Conservation (phyloP, 2,113 vertebrate species). For the Pachyramphus minor region DNA sequence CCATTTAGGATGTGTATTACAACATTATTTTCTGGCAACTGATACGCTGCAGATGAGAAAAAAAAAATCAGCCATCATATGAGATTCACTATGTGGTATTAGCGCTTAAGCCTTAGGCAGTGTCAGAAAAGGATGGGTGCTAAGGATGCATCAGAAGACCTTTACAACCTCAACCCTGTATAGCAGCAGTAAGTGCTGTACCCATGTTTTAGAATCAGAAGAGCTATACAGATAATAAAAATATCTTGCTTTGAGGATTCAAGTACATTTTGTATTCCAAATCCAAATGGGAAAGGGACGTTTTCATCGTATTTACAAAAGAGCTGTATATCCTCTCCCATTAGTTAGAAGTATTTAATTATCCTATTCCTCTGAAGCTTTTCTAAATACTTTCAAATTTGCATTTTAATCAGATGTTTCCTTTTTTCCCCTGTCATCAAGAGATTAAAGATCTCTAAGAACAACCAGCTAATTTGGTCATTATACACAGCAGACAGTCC, state of each 20-base stretch:
- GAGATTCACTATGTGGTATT: not conserved
- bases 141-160: not conserved
- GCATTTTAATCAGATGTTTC: not conserved
- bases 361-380: not conserved
- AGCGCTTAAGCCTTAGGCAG: not conserved
- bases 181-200: not conserved
- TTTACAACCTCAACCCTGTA: not conserved
- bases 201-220: not conserved
- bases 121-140: not conserved
- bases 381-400: conserved; percentile 20
- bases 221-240: not conserved
- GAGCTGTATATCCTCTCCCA: not conserved
- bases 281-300: not conserved
- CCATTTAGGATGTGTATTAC: not conserved
- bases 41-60: not conserved
- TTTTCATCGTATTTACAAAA: not conserved
- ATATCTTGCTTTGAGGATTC: not conserved
- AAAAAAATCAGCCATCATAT: not conserved
- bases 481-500: not conserved
- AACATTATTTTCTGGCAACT: not conserved
- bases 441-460: not conserved
- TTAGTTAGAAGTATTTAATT: not conserved
- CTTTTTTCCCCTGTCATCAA: not conserved
- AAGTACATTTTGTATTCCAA: not conserved
- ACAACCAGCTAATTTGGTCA: not conserved